These are phyloP conservation scores for Ceratosolen fusciceps DNA, from an alignment of 1,140 invertebrate species.

Conservation along the genomic window DNA sequence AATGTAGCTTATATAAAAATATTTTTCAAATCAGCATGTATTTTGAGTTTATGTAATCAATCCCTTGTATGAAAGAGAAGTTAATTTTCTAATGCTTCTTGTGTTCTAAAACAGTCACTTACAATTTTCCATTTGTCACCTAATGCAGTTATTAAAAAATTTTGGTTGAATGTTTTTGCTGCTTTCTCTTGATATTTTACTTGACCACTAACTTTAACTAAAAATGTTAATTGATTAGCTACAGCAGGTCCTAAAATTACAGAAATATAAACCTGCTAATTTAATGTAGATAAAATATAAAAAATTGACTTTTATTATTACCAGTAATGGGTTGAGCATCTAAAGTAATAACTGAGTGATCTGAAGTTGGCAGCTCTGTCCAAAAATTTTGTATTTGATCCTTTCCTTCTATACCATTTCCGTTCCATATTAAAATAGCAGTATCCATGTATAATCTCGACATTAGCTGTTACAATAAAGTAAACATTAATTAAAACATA, in stretches of 20 bases:
- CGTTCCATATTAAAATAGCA: slow-evolving; percentile 89
- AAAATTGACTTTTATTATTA: slow-evolving; percentile 58
- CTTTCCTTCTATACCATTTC: slow-evolving; percentile 81
- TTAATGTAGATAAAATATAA: slow-evolving; percentile 7
- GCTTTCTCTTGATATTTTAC: slow-evolving; percentile 77
- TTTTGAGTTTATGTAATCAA: slow-evolving; percentile 13
- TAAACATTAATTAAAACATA: slow-evolving; percentile 52
- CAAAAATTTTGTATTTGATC: slow-evolving; percentile 85
- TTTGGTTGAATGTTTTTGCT: slow-evolving; percentile 81
- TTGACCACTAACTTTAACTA: slow-evolving; percentile 82
- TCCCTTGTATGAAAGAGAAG: neutral
- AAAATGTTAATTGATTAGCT: slow-evolving; percentile 78
- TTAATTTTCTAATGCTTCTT: slow-evolving; percentile 71
- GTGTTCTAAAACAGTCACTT: slow-evolving; percentile 84
- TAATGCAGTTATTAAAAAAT: slow-evolving; percentile 85
- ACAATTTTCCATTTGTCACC: slow-evolving; percentile 92
- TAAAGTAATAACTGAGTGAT: slow-evolving; percentile 79
- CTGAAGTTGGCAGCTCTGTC: slow-evolving; percentile 80
- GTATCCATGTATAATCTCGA: slow-evolving; percentile 84
- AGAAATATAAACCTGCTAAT: slow-evolving; percentile 43
- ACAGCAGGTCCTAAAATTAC: slow-evolving; percentile 74
- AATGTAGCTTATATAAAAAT: no score
- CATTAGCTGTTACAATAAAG: slow-evolving; percentile 73
- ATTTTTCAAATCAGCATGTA: no score
- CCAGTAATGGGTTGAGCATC: slow-evolving; percentile 86